Base-by-base conservation (phyloP, 2,888 invertebrate species). In the Synergus laeviventris region DNA sequence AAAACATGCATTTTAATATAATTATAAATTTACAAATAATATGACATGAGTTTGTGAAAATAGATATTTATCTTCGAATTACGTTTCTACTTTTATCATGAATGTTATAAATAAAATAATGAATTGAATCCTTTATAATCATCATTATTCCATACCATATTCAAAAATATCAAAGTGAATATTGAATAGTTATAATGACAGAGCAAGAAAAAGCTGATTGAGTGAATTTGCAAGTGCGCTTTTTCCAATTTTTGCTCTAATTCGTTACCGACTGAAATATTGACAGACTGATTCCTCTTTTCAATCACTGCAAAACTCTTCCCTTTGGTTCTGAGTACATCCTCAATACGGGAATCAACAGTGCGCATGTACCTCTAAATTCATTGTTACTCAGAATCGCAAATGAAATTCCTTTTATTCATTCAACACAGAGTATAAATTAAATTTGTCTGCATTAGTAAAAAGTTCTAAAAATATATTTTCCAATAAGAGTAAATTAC, bases 211-310 rank as follows among this genome's bases (percentile, higher is more conserved):
- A 18, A 18, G 9, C 18, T 8, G 18, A 54, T 54, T 54, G 18
- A 54, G 54, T 18, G 9, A 54, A 54, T 54, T 54, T 54, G 18
- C 54, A 54, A 54, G 54, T 9, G 18, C 54, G 54, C 54, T 16
- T 18, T 54, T 54, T 18, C 18, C 54, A 9, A 54, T 54, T 18
- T 54, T 54, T 54, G 18, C 54, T 54, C 11, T 24, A 59, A 59
- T 59, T 24, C 24, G 21, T 24, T 59, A 24, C 24, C 24, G 12
- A 4, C 12, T 24, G 24, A 24, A 59, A 24, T 59, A 59, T 59
- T 59, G 24, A 24, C 59, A 59, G 59, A 21, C 59, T 59, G 59
- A 24, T 59, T 59, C 21, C 59, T 59, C 21, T 59, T 59, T 59
- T 59, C 59, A 59, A 24, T 59, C 14, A 24, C 59, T 21, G 4